These are phyloP conservation scores for Leptarthrus brevirostris DNA, from an alignment of 2,888 invertebrate species.

Conservation along the genomic window DNA sequence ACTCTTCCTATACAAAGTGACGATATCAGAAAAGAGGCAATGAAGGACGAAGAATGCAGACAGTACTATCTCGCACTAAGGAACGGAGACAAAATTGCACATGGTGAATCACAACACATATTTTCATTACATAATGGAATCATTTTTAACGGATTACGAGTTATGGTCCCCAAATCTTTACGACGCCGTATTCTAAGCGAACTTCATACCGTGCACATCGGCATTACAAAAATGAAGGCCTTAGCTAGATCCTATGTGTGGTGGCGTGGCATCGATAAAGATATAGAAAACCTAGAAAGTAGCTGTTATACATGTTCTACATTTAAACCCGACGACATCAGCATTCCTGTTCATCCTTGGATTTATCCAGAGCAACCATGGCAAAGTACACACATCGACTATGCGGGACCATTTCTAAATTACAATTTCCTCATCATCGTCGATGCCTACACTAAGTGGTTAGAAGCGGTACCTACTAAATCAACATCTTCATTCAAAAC, in stretches of 20 bases:
- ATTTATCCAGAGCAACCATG: background rate
- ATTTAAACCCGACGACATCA: background rate
- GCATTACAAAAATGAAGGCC: conserved; percentile 58
- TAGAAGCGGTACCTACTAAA: background rate
- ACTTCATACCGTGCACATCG: conserved; percentile 57
- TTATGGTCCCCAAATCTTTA: conserved; percentile 54
- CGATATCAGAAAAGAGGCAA: too few species aligned
- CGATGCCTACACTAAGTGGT: background rate
- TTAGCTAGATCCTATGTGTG: conserved; percentile 58
- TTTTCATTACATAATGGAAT: background rate
- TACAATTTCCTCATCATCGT: background rate
- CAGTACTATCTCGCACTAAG: too few species aligned
- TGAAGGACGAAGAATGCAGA: too few species aligned
- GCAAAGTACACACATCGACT: background rate
- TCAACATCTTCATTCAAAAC: background rate
- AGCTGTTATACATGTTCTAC: background rate
- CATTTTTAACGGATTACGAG: conserved; percentile 50
- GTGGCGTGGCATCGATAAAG: conserved; percentile 58
- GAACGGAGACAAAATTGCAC: background rate
- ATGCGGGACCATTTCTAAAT: background rate
- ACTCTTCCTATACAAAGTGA: conserved; percentile 30
- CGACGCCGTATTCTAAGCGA: conserved; percentile 50
- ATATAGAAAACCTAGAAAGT: conserved; percentile 55
- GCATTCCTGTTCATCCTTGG: background rate
- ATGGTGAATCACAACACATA: background rate